Evolutionary conservation across 1,140 invertebrate species (phyloP).

Genomic region (Stratiolaelaps scimitus): DNA sequence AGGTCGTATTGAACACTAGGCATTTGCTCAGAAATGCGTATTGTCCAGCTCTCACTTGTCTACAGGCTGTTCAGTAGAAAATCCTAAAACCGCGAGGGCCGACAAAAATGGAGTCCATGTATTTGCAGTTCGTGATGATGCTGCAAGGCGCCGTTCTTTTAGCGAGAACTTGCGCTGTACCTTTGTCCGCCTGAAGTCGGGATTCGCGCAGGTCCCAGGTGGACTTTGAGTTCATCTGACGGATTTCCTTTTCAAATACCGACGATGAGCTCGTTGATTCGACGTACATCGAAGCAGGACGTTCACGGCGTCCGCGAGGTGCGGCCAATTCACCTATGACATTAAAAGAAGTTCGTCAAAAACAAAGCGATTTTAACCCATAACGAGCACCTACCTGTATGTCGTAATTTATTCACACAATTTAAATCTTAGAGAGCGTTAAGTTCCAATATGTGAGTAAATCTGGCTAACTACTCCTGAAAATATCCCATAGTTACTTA

Average conservation of each 20-base stretch:
- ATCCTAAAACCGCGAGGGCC: conserved; percentile 11
- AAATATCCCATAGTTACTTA: too few relatives aligned
- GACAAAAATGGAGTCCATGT: conserved; percentile 21
- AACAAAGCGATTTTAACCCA: too few relatives aligned
- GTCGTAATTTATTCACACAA: too few relatives aligned
- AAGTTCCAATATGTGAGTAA: too few relatives aligned
- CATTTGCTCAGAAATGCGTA: background rate
- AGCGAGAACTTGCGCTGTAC: background rate
- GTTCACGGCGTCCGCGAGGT: background rate
- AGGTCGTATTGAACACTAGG: background rate
- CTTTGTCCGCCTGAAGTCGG: conserved; percentile 16
- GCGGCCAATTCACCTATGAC: background rate
- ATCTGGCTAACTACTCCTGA: too few relatives aligned
- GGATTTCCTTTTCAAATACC: conserved; percentile 7
- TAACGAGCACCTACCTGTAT: too few relatives aligned
- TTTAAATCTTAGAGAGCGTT: too few relatives aligned
- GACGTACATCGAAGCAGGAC: conserved; percentile 11
- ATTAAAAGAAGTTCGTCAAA: too few relatives aligned
- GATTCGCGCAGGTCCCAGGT: conserved; percentile 15
- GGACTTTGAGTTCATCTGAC: conserved; percentile 20
- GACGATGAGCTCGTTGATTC: conserved; percentile 3
- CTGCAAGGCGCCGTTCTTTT: background rate
- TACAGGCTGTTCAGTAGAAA: background rate
- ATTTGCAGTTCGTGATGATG: background rate
- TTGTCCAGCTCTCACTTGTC: background rate